These are phyloP conservation scores for Drosophila jambulina DNA, from an alignment of 1,140 invertebrate species.

Conservation along the genomic window DNA sequence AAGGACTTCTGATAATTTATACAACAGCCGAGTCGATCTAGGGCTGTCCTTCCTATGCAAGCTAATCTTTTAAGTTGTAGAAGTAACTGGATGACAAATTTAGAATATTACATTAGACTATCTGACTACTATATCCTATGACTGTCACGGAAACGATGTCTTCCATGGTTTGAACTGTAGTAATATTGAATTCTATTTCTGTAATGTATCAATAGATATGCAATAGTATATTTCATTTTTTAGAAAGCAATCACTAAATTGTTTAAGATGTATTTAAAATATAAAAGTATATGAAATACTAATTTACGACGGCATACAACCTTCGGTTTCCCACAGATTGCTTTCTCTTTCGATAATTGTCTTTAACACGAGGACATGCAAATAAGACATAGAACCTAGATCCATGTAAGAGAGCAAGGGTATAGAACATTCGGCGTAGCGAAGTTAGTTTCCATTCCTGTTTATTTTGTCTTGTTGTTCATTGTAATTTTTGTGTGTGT, in stretches of 20 bases:
- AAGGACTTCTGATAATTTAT: background rate
- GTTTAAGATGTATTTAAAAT: background rate
- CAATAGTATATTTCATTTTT: background rate
- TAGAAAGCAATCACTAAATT: background rate
- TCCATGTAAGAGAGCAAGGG: background rate
- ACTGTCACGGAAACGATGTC: too few species aligned
- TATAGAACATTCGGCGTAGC: background rate
- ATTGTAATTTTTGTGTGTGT: conserved; percentile 2
- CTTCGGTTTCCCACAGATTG: background rate
- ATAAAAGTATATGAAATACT: too few species aligned
- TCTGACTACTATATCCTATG: background rate
- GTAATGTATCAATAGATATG: too few species aligned
- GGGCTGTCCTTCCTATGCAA: too few species aligned
- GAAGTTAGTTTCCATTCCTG: background rate
- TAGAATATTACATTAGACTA: too few species aligned
- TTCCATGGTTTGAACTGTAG: too few species aligned
- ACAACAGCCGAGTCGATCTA: background rate
- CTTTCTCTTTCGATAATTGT: background rate
- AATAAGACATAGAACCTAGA: too few species aligned
- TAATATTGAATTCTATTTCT: too few species aligned
- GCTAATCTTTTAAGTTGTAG: too few species aligned
- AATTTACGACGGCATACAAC: background rate
- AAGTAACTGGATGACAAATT: too few species aligned
- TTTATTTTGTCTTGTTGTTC: conserved; percentile 33
- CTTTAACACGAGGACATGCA: background rate